phyloP scores from a whole-genome alignment of 2,113 vertebrate species.

The Periophthalmodon schlosseri region DNA sequence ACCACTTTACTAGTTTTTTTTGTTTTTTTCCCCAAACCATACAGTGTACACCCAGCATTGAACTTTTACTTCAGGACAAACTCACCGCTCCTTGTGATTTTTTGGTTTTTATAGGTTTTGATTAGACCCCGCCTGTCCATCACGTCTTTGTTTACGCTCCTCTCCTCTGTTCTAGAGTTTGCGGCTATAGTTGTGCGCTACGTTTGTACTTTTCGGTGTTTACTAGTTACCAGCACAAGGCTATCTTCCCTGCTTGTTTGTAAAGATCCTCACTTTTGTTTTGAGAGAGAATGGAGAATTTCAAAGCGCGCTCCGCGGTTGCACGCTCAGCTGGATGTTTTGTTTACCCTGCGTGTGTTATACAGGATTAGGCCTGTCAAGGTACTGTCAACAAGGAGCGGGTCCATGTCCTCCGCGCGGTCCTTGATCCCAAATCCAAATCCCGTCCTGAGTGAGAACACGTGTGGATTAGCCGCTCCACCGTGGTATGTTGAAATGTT shows the following conservation, averaged over 20 bases:
- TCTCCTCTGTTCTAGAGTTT: conserved; percentile 31
- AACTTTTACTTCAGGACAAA: conserved; percentile 5
- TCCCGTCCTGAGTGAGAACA: conserved; percentile 74
- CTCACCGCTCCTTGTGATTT: neutral
- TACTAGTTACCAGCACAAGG: conserved; percentile 28
- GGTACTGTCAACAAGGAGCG: conserved; percentile 81
- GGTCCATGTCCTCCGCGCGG: conserved; percentile 75
- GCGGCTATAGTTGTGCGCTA: conserved; percentile 40
- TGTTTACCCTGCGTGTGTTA: conserved; percentile 77
- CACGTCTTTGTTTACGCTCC: conserved; percentile 35
- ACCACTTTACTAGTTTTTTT: too few species aligned
- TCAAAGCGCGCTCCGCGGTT: conserved; percentile 71
- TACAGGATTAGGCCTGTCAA: conserved; percentile 79
- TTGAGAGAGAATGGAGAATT: conserved; percentile 66
- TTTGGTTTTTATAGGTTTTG: conserved; percentile 19
- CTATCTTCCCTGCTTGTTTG: conserved; percentile 58
- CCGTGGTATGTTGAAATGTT: conserved; percentile 49
- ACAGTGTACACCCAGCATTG: neutral
- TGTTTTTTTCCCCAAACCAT: neutral
- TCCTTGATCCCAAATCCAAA: conserved; percentile 74
- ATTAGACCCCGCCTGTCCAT: conserved; percentile 11
- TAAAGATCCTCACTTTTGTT: conserved; percentile 68
- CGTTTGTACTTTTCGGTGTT: conserved; percentile 44
- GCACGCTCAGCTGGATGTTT: conserved; percentile 66
- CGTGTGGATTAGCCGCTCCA: conserved; percentile 70